Base-by-base conservation (phyloP, 2,888 invertebrate genomes). In the Ernsta delagoae region DNA sequence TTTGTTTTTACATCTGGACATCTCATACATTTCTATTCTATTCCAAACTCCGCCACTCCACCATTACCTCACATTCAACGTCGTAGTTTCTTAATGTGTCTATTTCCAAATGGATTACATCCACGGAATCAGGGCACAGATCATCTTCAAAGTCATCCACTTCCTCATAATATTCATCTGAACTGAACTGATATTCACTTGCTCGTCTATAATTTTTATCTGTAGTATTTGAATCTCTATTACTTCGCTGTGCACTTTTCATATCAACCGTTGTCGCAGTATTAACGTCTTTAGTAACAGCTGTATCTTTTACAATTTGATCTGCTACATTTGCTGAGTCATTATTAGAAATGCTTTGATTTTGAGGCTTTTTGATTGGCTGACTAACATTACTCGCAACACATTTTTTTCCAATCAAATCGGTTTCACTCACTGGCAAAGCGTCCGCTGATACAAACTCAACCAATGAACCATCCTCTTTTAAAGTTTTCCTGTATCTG, bases 131-230 rank as follows among this genome's bases (percentile, higher is more conserved):
- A 0, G 87, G 86, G 70, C 92, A 92, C 1, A 65, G 0, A 0
- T 61, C 4, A 0, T 16, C 48, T 9, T 84, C 78, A 57, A 90
- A 89, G 2, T 81, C 80, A 0, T 73, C 64, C 0, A 71, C 59
- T 3, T 90, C 90, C 11, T 90, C 91, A 53, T 90, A 89, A 71
- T 91, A 91, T 71, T 92, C 91, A 0, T 79, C 71, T 0, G 90
- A 88, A 69, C 88, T 88, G 50, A 90, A 89, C 73, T 83, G 75
- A 65, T 92, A 92, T 11, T 90, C 90, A 24, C 80, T 79, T 0
- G 75, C 77, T 5, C 87, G 78, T 43, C 88, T 79, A 4, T 70
- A 43, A 6, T 59, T 69, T 43, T 62, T 31, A 3, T 70, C 70
- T 6, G 64, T 71, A 12, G 24, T 70, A 43, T 74, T 74, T 9